Evolutionary conservation across 35 echinoderm and acorn worm species (phyloP).

Genomic region (Anneissia japonica): DNA sequence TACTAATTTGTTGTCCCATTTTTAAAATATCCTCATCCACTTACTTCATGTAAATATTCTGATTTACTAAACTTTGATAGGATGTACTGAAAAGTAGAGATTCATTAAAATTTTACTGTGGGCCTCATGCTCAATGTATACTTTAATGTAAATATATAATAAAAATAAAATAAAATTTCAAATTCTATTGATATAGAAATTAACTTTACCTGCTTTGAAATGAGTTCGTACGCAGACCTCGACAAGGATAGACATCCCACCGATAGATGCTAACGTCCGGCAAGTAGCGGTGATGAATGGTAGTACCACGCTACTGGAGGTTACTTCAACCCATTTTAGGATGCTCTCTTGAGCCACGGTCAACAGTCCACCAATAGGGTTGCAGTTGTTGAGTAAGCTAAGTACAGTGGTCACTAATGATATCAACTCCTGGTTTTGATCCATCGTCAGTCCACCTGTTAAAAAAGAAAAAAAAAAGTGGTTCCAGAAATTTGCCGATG

Average conservation of each 20-base stretch:
- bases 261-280: conserved; percentile 67
- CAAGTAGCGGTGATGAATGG: conserved; percentile 70
- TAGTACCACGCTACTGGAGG: conserved; percentile 44
- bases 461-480: conserved; percentile 2
- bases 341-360: conserved; percentile 48
- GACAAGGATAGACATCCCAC: conserved; percentile 54
- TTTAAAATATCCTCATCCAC: too few species aligned
- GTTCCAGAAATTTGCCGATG: too few species aligned
- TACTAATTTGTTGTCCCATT: too few species aligned
- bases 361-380: conserved; percentile 52
- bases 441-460: conserved; percentile 38
- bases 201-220: conserved; percentile 68
- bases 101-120: too few species aligned
- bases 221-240: conserved; percentile 76
- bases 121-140: too few species aligned
- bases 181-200: too few species aligned
- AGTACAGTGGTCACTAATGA: conserved; percentile 55
- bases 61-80: too few species aligned
- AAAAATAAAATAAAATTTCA: too few species aligned
- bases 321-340: conserved; percentile 34
- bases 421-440: conserved; percentile 22
- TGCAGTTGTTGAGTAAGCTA: conserved; percentile 80
- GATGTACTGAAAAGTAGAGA: too few species aligned
- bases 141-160: too few species aligned
- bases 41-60: too few species aligned